Evolutionary conservation across 2,888 invertebrate species (phyloP).

Genomic region (Seira ritae): DNA sequence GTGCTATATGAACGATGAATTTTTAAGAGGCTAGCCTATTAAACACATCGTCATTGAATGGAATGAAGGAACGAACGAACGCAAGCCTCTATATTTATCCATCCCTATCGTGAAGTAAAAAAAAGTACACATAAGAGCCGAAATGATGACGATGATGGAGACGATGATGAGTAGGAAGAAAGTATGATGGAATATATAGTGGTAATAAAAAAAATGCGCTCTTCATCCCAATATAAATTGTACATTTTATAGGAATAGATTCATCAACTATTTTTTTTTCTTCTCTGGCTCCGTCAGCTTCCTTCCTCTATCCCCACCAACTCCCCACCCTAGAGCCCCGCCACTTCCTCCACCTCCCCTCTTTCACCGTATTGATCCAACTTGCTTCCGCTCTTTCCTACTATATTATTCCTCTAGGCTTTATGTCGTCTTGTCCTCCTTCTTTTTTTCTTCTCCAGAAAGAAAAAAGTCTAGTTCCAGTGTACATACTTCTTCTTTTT

Average conservation of each 20-base stretch:
- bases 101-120: constrained; percentile 35
- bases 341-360: constrained; percentile 59
- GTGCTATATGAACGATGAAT: constrained; percentile 45
- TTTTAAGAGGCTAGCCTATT: constrained; percentile 51
- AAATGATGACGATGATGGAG: constrained; percentile 43
- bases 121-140: constrained; percentile 58
- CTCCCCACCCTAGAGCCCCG: constrained; percentile 62
- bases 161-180: constrained; percentile 56
- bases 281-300: constrained; percentile 60
- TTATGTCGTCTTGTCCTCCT: constrained; percentile 59
- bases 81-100: constrained; percentile 20
- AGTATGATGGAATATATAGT: constrained; percentile 59
- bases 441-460: constrained; percentile 41
- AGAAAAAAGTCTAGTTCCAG: constrained; percentile 54
- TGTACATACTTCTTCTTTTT: constrained; percentile 47
- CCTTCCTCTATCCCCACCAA: constrained; percentile 64
- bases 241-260: constrained; percentile 58
- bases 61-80: neutral
- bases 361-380: constrained; percentile 65
- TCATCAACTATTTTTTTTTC: constrained; percentile 58
- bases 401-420: constrained; percentile 62
- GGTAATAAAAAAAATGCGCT: constrained; percentile 43
- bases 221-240: constrained; percentile 41
- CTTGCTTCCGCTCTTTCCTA: constrained; percentile 67
- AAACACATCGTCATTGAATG: constrained; percentile 21